Evolutionary conservation across 2,888 invertebrate species (phyloP).

Genomic region (Leucophenga maculata): DNA sequence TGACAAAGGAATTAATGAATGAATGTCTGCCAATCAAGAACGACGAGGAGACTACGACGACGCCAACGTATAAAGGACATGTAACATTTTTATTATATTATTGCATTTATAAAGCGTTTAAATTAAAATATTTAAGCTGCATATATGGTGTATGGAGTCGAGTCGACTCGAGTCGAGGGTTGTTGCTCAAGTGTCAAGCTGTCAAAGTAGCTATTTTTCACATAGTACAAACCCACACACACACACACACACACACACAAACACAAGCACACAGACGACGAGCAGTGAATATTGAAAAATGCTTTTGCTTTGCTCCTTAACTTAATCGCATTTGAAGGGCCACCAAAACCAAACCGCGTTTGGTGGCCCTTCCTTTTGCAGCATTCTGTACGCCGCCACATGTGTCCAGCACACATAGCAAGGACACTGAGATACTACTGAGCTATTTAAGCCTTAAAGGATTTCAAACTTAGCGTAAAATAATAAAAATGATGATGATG

Average conservation of each 20-base stretch:
- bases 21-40: constrained; percentile 36
- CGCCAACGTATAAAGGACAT: background rate
- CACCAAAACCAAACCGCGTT: constrained; percentile 15
- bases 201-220: constrained; percentile 65
- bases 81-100: constrained; percentile 52
- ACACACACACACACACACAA: constrained; percentile 26
- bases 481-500: constrained; percentile 61
- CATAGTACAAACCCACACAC: constrained; percentile 30
- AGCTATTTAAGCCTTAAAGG: constrained; percentile 53
- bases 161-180: constrained; percentile 22
- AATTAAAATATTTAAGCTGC: constrained; percentile 56
- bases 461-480: constrained; percentile 58
- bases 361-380: constrained; percentile 36
- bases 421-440: constrained; percentile 19
- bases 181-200: constrained; percentile 59
- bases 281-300: constrained; percentile 66
- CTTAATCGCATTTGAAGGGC: constrained; percentile 17
- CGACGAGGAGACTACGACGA: constrained; percentile 17
- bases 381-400: constrained; percentile 42
- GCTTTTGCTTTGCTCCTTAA: constrained; percentile 40
- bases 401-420: constrained; percentile 39
- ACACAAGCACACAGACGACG: constrained; percentile 16
- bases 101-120: constrained; percentile 40
- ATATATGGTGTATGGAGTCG: constrained; percentile 29
- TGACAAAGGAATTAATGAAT: constrained; percentile 35